Percentiles rank a stretch among this genome's conserved stretches.
Conservation (phyloP, 2,113 vertebrate genomes). For the Podilymbus podiceps region DNA sequence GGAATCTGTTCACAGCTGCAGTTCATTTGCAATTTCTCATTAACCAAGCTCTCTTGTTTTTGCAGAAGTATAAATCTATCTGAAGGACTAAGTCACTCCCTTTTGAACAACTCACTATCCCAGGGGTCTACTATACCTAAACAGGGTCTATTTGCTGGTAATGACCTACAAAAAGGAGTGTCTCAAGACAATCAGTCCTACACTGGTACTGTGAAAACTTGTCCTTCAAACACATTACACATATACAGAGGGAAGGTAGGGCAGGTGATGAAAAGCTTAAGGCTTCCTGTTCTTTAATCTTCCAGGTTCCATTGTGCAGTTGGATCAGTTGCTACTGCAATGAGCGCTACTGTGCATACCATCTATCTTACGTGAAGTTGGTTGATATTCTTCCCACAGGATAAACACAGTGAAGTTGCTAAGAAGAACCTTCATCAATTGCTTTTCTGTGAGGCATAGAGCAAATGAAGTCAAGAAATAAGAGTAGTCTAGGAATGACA, state of each 20-base stretch:
- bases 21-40: not conserved
- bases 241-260: not conserved
- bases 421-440: not conserved
- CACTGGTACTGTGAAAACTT: not conserved
- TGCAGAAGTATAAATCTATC: not conserved
- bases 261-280: not conserved
- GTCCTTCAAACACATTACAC: not conserved
- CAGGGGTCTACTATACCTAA: not conserved
- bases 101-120: not conserved
- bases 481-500: not conserved
- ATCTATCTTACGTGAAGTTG: not conserved
- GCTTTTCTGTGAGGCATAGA: not conserved
- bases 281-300: not conserved
- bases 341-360: not conserved
- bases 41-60: not conserved
- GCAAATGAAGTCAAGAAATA: conserved; percentile 5
- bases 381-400: not conserved
- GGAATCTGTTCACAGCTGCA: not conserved
- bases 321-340: not conserved
- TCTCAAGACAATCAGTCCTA: not conserved
- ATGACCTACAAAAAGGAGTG: not conserved
- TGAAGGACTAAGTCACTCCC: not conserved
- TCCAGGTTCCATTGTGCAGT: not conserved
- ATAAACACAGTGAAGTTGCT: not conserved
- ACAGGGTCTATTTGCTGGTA: not conserved